phyloP scores from a whole-genome alignment of 2,888 invertebrate genomes.

The Drosophila flavopinicola region DNA sequence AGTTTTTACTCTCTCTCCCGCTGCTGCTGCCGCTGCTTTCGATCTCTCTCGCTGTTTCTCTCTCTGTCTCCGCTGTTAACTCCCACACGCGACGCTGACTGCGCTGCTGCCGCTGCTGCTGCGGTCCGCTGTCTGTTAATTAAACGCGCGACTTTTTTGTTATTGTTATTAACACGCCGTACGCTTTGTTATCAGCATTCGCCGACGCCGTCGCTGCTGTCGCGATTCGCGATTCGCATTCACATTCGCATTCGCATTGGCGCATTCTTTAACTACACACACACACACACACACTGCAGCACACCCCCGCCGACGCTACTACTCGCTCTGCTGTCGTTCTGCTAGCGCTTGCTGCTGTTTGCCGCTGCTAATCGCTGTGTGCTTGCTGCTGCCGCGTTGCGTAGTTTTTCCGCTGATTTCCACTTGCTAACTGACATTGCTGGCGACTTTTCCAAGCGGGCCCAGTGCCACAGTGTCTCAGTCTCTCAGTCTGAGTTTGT shows the following conservation, averaged over 20 bases:
- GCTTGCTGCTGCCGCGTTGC: constrained; percentile 66
- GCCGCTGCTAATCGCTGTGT: constrained; percentile 44
- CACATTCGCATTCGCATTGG: constrained; percentile 58
- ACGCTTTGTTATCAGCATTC: constrained; percentile 75
- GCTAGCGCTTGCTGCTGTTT: constrained; percentile 42
- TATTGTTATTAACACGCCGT: constrained; percentile 71
- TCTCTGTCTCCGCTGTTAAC: constrained; percentile 28
- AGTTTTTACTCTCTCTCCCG: constrained; percentile 31
- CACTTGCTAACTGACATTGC: constrained; percentile 76
- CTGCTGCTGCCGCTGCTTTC: too few species aligned
- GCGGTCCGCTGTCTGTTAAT: constrained; percentile 56
- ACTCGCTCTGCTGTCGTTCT: constrained; percentile 39
- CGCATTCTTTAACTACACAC: constrained; percentile 54
- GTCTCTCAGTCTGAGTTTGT: constrained; percentile 60
- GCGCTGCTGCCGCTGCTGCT: constrained; percentile 63
- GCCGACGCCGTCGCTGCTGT: constrained; percentile 35
- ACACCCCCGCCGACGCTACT: constrained; percentile 25
- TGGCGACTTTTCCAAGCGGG: constrained; percentile 67
- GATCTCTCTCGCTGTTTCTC: constrained; percentile 10
- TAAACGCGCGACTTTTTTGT: constrained; percentile 71
- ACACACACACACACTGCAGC: too few species aligned
- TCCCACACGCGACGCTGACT: constrained; percentile 53
- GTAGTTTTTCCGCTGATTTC: constrained; percentile 81
- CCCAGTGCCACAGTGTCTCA: too few species aligned
- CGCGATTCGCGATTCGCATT: constrained; percentile 48